Base-by-base conservation (phyloP, 2,888 invertebrate genomes). In the Napeogenes sylphis region DNA sequence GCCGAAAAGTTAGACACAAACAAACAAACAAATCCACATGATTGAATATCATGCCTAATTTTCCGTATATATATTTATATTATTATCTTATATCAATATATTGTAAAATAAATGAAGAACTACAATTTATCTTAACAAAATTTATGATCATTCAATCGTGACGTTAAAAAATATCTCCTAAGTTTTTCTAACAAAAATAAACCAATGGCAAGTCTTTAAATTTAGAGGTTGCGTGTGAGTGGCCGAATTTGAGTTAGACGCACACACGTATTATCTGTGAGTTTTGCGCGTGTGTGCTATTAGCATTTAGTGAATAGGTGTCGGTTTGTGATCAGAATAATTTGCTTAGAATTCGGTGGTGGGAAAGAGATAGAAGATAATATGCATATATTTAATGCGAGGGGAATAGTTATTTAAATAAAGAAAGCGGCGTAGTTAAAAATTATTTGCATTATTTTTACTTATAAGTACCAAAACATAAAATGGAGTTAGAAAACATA, bases 251-350 rank as follows among this genome's bases (percentile, higher is more conserved):
- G 74, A 70, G 75, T 85, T 87, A 86, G 84, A 83, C 77, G 75
- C 84, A 82, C 82, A 86, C 86, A 76, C 32, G 12, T 35, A 56
- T 61, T 62, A 38, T 58, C 6, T 38, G 54, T 65, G 53, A 68
- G 66, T 59, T 66, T n/a, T 61, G 46, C 72, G 75, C 78, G 75
- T 78, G 79, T 65, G 78, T 73, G 74, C 38, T 61, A 85, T 85
- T 87, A 83, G 78, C 85, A 85, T 86, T 82, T 82, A 81, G 73
- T 84, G 82, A 85, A 85, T 85, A 83, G 77, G 81, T 80, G 83
- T 82, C 74, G 68, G 69, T 71, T 71, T 67, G 75, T 73, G 75
- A 54, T 65, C 62, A 75, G 84, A 82, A 84, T 85, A 78, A 76
- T 80, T 59, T 59, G 62, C 68, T 67, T 67, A 68, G 72, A 76